Evolutionary conservation across 1,140 invertebrate species (phyloP), one percentile per base, ranked within the genome.

Genomic region (Ips typographus): DNA sequence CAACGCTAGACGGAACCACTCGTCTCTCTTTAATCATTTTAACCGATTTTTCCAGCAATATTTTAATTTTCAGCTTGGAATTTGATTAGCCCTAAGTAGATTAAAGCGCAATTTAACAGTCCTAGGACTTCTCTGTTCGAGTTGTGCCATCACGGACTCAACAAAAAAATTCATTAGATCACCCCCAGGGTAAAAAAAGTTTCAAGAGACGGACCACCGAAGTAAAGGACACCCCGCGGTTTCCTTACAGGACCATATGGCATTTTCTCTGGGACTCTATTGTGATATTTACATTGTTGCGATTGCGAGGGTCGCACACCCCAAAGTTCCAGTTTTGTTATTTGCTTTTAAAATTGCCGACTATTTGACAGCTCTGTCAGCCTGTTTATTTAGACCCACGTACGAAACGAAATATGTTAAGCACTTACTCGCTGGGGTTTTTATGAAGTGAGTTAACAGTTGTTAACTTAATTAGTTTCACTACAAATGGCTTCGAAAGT

Each of bases 261-360:
- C 69, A 58, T 58, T 57, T 64, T 68, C 41, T 56, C n/a, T 41
- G 44, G 40, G 61, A 63, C 49, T 65, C 52, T n/a, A 72, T 67
- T 64, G 66, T 72, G 59, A 62, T 68, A 72, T 72, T 68, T 72
- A 68, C 61, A 64, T 67, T 68, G 70, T 68, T 67, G 66, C 70
- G 65, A 72, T 68, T 72, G 53, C 47, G 43, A 56, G 63, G 63
- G 63, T 65, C 40, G 51, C 43, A 41, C 63, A 65, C 63, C 63
- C 62, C 42, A 65, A 42, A 39, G 63, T 1, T 55, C 36, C 5
- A 65, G 40, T 65, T 65, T 56, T 65, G 52, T 56, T 65, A 65
- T 65, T 65, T 65, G 63, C 63, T 65, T 65, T 65, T 55, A 65
- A 66, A 66, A 66, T 66, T 66, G 64, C 55, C 55, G 64, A 41